Evolutionary conservation across 2,888 invertebrate genomes (phyloP).

Genomic region (Epiblema foenella): DNA sequence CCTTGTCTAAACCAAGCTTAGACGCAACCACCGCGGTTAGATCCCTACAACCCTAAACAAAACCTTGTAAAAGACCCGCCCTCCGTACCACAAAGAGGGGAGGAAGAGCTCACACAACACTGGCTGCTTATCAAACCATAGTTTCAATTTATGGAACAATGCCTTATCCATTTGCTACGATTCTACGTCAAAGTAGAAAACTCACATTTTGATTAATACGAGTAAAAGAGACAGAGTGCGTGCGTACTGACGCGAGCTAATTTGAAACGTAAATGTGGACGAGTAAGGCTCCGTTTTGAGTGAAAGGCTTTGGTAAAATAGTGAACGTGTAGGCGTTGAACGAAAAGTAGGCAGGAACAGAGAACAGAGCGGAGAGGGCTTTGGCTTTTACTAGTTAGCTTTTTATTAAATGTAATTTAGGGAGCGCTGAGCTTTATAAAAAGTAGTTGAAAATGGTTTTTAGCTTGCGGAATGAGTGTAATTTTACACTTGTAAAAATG

Average conservation of each 20-base stretch:
- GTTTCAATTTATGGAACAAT: conserved; percentile 85
- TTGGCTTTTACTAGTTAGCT: conserved; percentile 57
- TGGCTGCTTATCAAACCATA: conserved; percentile 72
- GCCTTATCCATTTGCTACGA: conserved; percentile 84
- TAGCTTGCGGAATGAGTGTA: conserved; percentile 12
- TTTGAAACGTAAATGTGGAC: conserved; percentile 66
- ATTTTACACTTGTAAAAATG: conserved; percentile 9
- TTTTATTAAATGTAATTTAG: conserved; percentile 54
- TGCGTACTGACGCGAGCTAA: conserved; percentile 52
- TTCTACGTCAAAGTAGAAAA: conserved; percentile 83
- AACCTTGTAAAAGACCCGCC: conserved; percentile 46
- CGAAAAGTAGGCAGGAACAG: conserved; percentile 83
- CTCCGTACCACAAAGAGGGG: conserved; percentile 47
- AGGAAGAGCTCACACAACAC: conserved; percentile 60
- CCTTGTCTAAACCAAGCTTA: conserved; percentile 76
- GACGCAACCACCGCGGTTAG: conserved; percentile 52
- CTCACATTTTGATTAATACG: conserved; percentile 84
- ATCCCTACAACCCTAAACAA: conserved; percentile 55
- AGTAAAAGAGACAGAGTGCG: conserved; percentile 81
- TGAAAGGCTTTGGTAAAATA: conserved; percentile 75
- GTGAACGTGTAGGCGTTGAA: conserved; percentile 82
- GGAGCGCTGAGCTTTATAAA: conserved; percentile 45
- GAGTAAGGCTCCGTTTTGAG: conserved; percentile 60
- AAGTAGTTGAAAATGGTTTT: conserved; percentile 25
- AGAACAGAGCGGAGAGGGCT: conserved; percentile 70